These are phyloP conservation scores for Phataginus tricuspis DNA, from an alignment of 2,797 vertebrate genomes.

Conservation along the genomic window DNA sequence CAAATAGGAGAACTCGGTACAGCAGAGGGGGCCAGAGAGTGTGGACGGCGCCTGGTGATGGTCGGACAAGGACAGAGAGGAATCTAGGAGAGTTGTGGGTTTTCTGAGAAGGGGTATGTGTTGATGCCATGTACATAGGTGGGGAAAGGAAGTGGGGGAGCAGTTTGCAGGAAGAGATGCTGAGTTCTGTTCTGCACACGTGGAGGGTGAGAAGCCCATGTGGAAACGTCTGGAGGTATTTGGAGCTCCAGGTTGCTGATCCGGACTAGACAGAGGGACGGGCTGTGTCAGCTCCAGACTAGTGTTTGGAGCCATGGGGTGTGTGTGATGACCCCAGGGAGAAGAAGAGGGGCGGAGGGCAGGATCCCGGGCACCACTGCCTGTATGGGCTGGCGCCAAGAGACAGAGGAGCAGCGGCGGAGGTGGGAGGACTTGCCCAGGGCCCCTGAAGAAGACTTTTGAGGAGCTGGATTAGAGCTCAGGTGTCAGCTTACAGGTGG, in stretches of 20 bases:
- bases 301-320: rapidly evolving
- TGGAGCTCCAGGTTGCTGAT: background rate
- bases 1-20: background rate
- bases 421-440: background rate
- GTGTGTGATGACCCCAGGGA: background rate
- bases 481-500: background rate
- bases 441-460: background rate
- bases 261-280: background rate
- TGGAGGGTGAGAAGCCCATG: background rate
- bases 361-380: background rate
- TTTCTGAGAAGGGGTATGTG: background rate
- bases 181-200: background rate
- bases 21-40: background rate
- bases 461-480: background rate
- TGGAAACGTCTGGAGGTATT: background rate
- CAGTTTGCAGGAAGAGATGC: background rate
- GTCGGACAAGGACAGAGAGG: background rate
- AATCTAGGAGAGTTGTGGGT: background rate
- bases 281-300: rapidly evolving
- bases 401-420: background rate
- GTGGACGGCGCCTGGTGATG: too few species aligned
- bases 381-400: background rate
- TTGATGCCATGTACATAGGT: background rate
- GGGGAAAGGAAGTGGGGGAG: background rate
- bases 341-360: background rate